Percentiles rank a stretch among this genome's conserved stretches.
Evolutionary conservation across 92 coral and sea anemone genomes (phyloP).

Genomic region (Siderastrea radians): DNA sequence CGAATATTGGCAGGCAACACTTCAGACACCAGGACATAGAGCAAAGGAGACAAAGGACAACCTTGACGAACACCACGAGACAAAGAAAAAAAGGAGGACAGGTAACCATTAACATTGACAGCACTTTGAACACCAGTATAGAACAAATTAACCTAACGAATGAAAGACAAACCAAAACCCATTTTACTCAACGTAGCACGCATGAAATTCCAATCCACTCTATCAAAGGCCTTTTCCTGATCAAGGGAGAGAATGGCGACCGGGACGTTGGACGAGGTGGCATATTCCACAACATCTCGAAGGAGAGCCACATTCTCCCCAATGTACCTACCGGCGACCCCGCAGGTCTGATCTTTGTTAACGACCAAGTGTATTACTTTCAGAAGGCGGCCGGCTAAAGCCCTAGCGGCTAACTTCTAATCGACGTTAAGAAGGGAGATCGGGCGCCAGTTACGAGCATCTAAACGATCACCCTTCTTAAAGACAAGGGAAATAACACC

Average conservation of each 20-base stretch:
- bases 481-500: too few species aligned
- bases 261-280: not conserved
- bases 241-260: constrained; percentile 23
- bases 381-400: too few species aligned
- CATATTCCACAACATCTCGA: constrained; percentile 2
- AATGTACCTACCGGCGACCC: constrained; percentile 24
- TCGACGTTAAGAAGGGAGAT: constrained; percentile 3
- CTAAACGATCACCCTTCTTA: constrained; percentile 8
- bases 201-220: constrained; percentile 18
- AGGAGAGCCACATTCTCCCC: constrained; percentile 23
- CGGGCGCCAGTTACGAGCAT: constrained; percentile 1
- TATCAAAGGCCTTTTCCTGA: constrained; percentile 14
- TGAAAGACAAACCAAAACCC: constrained; percentile 43
- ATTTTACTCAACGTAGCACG: not conserved
- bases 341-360: constrained; percentile 47
- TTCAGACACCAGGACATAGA: constrained; percentile 26
- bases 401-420: not conserved
- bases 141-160: constrained; percentile 8
- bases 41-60: constrained; percentile 7
- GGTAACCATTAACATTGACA: constrained; percentile 33
- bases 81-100: constrained; percentile 13
- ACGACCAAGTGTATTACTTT: too few species aligned
- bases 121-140: constrained; percentile 34
- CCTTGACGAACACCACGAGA: constrained; percentile 40
- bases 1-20: not conserved